Base-by-base conservation (phyloP, 1,140 invertebrate genomes). In the Oscheius sp. region DNA sequence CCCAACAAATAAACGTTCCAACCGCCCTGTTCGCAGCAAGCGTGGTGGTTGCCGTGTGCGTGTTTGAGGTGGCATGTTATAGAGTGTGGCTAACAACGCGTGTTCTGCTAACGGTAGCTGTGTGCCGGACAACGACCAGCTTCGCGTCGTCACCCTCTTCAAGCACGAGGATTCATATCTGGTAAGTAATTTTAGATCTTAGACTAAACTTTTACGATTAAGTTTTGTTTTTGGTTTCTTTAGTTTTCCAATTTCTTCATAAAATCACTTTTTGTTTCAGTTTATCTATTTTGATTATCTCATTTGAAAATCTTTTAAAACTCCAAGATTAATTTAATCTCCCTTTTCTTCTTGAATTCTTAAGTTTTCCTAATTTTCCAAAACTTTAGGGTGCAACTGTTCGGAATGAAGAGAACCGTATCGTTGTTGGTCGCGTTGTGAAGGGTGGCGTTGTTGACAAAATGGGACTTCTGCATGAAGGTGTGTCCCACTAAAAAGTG, bases 361-460 rank as follows among this genome's bases (percentile, higher is more conserved):
- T 18, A 15, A 45, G 42, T 18, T 0, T 45, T 59, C 55, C 15
- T 13, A 15, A 59, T 20, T 13, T 13, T 0, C 26, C 15, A 15
- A 13, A 26, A 18, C 15, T 63, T 4, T 31, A 68, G n/a, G 92
- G 95, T 82, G 95, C 95, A 77, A 97, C 95, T 2, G 93, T 97
- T 32, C 89, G 93, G 77, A 97, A 88, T 81, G 87, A 88, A 75
- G 86, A 95, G 79, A 85, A 86, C 26, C 91, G 93, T 26, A 94
- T 98, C 35, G 91, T 97, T 32, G 93, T 98, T 74, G 94, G 93
- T 31, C 89, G 95, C 78, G 94, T 98, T 78, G 94, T 98, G 0
- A 89, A 93, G 76, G 94, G 95, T 7, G 95, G 95, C 1, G 93
- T 92, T 2, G 95, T 94, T 2, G 94, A 97, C 78, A 94, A 94